phyloP scores from a whole-genome alignment of 2,113 vertebrate genomes.

The Uria lomvia region DNA sequence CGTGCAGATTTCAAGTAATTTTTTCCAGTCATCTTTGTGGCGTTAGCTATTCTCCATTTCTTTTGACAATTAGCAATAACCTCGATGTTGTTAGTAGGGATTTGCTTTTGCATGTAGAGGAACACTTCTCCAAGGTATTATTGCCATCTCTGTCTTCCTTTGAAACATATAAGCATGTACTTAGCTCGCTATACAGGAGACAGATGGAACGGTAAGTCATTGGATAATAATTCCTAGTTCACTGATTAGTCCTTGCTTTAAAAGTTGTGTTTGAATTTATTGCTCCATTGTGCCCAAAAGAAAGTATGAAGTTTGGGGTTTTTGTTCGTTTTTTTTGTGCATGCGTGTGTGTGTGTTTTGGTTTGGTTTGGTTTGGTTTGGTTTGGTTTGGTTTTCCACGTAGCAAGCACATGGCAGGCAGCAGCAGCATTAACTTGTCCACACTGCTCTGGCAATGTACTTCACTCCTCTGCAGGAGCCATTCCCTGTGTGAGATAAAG shows the following conservation, averaged over 20 bases:
- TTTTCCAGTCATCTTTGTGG: not conserved
- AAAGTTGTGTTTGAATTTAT: not conserved
- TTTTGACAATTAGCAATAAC: not conserved
- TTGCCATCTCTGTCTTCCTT: not conserved
- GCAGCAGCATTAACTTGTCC: not conserved
- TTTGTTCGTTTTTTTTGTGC: not conserved
- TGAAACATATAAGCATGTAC: not conserved
- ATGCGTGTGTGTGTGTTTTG: not conserved
- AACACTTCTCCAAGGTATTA: not conserved
- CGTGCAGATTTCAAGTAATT: not conserved
- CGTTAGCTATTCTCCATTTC: not conserved
- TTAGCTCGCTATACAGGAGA: not conserved
- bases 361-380: not conserved
- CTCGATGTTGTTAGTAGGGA: not conserved
- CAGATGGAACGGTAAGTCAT: not conserved
- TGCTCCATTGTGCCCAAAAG: not conserved
- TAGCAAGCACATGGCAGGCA: not conserved
- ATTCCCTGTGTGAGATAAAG: not conserved
- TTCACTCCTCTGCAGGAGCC: not conserved
- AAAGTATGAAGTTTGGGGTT: not conserved
- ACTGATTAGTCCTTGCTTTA: not conserved
- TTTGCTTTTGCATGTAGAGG: not conserved
- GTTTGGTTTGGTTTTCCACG: rapidly evolving
- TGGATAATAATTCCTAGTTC: not conserved
- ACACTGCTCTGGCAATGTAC: not conserved